Percentiles rank a stretch among this genome's conserved stretches.
These are phyloP conservation scores for Pocillopora grandis DNA, from an alignment of 92 coral and sea anemone species.

Conservation along the genomic window DNA sequence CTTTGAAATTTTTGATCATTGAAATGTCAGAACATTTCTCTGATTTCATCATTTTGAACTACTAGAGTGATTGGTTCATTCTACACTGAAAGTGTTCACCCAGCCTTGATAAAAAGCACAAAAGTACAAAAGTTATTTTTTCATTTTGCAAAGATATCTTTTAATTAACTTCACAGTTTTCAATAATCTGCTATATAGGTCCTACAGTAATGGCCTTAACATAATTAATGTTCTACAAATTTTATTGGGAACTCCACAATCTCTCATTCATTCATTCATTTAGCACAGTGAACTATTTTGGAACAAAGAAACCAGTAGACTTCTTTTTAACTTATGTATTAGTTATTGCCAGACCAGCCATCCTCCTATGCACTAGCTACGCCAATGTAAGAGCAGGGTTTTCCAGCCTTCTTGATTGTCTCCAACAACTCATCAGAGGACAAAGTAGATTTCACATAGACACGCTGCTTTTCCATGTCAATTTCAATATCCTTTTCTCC, in stretches of 20 bases:
- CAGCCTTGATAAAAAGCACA: too few species aligned
- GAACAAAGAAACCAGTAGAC: neutral
- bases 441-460: slow-evolving; percentile 82
- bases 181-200: too few species aligned
- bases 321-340: neutral
- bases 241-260: neutral
- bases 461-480: slow-evolving; percentile 89
- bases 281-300: neutral
- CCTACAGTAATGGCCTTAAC: neutral
- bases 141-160: too few species aligned
- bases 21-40: too few species aligned
- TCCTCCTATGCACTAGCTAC: slow-evolving; percentile 39
- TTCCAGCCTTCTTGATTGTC: slow-evolving; percentile 87
- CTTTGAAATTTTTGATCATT: too few species aligned
- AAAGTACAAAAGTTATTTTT: too few species aligned
- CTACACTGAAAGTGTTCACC: too few species aligned
- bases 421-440: slow-evolving; percentile 86
- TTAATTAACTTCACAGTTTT: too few species aligned
- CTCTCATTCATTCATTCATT: neutral
- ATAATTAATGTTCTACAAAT: neutral
- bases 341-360: neutral
- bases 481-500: slow-evolving; percentile 74
- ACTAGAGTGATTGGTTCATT: too few species aligned
- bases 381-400: slow-evolving; percentile 75
- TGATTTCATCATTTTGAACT: too few species aligned